phyloP scores from a whole-genome alignment of 2,797 vertebrate genomes.

The Sphenodon punctatus region DNA sequence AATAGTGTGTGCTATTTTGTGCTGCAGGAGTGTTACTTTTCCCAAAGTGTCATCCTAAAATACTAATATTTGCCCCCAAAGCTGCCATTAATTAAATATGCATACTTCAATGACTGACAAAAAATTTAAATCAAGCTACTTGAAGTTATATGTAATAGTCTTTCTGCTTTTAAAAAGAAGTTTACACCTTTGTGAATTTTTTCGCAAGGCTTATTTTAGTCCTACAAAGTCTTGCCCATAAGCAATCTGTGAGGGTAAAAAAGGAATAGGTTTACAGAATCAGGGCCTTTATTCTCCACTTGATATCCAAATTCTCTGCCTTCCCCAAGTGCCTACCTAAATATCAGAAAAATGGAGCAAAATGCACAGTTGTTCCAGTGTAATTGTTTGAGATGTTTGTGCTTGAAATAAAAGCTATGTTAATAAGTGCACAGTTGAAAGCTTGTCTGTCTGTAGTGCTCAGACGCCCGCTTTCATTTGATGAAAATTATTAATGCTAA shows the following conservation, averaged over 20 bases:
- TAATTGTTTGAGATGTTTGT: conserved; percentile 75
- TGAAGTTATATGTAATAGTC: too few relatives aligned
- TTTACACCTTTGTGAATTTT: background rate
- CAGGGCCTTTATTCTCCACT: conserved; percentile 9
- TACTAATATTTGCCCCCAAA: too few relatives aligned
- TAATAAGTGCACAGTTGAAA: conserved; percentile 70
- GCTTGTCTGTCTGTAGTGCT: conserved; percentile 46
- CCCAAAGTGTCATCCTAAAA: background rate
- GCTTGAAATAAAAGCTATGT: conserved; percentile 75
- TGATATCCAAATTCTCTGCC: conserved; percentile 55
- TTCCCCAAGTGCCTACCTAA: conserved; percentile 43
- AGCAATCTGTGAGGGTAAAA: conserved; percentile 14
- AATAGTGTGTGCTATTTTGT: background rate
- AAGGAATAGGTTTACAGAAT: background rate
- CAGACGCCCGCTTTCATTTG: conserved; percentile 73
- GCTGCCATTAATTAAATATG: too few relatives aligned
- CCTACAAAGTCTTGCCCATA: background rate
- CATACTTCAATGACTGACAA: background rate
- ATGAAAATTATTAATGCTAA: conserved; percentile 79
- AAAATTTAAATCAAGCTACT: too few relatives aligned
- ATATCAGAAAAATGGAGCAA: conserved; percentile 51
- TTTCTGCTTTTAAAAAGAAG: too few relatives aligned
- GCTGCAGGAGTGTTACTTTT: background rate
- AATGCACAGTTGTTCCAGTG: conserved; percentile 45
- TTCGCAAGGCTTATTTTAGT: background rate